phyloP scores from a whole-genome alignment of 2,113 vertebrate species.

The Hippocampus mohnikei region DNA sequence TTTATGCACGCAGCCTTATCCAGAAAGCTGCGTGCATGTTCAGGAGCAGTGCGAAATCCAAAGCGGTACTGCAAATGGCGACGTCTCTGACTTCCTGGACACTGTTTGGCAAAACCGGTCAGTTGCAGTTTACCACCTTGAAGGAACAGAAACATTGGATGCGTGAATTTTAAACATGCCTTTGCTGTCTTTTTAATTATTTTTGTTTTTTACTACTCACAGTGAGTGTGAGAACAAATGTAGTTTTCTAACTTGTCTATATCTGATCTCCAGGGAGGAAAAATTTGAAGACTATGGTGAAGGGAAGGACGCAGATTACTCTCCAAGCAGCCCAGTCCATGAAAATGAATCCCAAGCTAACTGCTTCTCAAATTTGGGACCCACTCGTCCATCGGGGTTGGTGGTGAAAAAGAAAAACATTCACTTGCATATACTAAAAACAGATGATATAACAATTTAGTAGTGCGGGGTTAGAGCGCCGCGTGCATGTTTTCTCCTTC shows the following conservation, averaged over 20 bases:
- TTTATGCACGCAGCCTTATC: conserved; percentile 74
- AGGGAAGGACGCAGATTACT: conserved; percentile 87
- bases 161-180: not conserved
- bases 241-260: conserved; percentile 75
- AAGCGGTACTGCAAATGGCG: conserved; percentile 77
- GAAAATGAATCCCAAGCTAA: conserved; percentile 88
- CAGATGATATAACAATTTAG: too few species aligned
- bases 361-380: conserved; percentile 87
- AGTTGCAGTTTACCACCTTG: not conserved
- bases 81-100: conserved; percentile 68
- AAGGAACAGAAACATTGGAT: not conserved
- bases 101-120: conserved; percentile 58
- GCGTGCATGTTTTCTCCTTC: not conserved
- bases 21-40: conserved; percentile 69
- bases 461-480: too few species aligned
- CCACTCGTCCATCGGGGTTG: conserved; percentile 91
- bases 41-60: conserved; percentile 85
- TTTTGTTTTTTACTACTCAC: too few species aligned
- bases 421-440: not conserved
- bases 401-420: conserved; percentile 19
- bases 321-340: conserved; percentile 87
- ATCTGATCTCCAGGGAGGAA: conserved; percentile 83
- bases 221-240: conserved; percentile 54
- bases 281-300: conserved; percentile 98
- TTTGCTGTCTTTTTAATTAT: not conserved